A percentile compares a stretch with the other conserved stretches of the same genome.
These are phyloP conservation scores for Neocrepidodera transversa DNA, from an alignment of 2,888 invertebrate genomes.

Conservation along the genomic window DNA sequence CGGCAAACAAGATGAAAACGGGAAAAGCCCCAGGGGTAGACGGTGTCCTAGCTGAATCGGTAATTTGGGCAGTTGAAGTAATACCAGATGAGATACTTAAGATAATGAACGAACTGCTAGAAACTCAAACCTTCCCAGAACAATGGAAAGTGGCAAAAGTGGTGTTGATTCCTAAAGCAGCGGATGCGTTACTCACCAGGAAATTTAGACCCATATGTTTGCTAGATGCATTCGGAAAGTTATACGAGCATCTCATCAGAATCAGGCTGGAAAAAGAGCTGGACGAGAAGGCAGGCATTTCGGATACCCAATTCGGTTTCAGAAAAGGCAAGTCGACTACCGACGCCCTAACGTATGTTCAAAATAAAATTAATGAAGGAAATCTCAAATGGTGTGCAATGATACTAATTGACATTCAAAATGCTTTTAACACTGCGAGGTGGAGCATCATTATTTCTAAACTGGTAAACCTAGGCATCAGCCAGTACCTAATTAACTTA, in stretches of 20 bases:
- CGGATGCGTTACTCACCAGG: background rate
- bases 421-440: no score
- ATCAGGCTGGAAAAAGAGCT: conserved; percentile 14
- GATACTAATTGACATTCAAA: no score
- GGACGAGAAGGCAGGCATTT: background rate
- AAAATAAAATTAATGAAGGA: no score
- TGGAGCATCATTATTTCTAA: no score
- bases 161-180: conserved; percentile 26
- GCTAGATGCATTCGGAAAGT: conserved; percentile 23
- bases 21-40: background rate
- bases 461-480: no score
- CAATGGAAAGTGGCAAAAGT: conserved; percentile 29
- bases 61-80: background rate
- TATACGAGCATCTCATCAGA: conserved; percentile 23
- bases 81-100: background rate
- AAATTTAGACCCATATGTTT: conserved; percentile 11
- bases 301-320: conserved; percentile 9
- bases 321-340: conserved; percentile 10
- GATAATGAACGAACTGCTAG: background rate
- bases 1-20: background rate
- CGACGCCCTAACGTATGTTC: no score
- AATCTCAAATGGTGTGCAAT: no score
- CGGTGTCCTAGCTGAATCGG: conserved; percentile 15
- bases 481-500: no score
- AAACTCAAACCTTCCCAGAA: no score